These are phyloP conservation scores for Aphis gossypii DNA, from an alignment of 1,140 invertebrate species.

Conservation along the genomic window DNA sequence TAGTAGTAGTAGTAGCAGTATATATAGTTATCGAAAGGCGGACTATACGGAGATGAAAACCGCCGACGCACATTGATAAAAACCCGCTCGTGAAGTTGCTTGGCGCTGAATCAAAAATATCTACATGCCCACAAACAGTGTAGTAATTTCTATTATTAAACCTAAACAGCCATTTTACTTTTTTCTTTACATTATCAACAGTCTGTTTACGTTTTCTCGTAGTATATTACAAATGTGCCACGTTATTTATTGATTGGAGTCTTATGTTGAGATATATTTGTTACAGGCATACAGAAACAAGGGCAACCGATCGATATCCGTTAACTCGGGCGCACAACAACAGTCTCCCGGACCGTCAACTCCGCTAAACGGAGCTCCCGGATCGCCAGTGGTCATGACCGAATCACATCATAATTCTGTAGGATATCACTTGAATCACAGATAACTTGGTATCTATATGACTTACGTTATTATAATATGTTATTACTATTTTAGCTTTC, in stretches of 20 bases:
- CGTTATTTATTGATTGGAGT: not conserved
- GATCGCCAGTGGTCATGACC: slow-evolving; percentile 44
- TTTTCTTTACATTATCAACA: not conserved
- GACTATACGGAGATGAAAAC: not conserved
- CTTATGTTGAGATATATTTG: not conserved
- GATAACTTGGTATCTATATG: not conserved
- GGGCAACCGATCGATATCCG: slow-evolving; percentile 50
- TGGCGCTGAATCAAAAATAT: slow-evolving; percentile 32
- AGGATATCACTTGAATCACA: not conserved
- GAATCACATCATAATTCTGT: slow-evolving; percentile 37
- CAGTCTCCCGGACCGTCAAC: slow-evolving; percentile 46
- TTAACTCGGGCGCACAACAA: slow-evolving; percentile 19
- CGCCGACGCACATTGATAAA: not conserved
- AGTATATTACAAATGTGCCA: not conserved
- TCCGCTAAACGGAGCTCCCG: slow-evolving; percentile 44
- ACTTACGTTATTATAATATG: not conserved
- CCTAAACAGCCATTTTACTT: not conserved
- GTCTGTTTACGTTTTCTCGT: not conserved
- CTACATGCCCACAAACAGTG: not conserved
- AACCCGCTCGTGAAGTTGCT: not conserved
- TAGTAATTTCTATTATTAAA: slow-evolving; percentile 37
- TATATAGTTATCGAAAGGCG: not conserved
- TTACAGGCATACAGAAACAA: slow-evolving; percentile 52
- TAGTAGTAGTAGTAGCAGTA: not conserved
- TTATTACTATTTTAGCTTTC: not conserved